Evolutionary conservation across 2,113 vertebrate genomes (phyloP).

Genomic region (Myodes glareolus): DNA sequence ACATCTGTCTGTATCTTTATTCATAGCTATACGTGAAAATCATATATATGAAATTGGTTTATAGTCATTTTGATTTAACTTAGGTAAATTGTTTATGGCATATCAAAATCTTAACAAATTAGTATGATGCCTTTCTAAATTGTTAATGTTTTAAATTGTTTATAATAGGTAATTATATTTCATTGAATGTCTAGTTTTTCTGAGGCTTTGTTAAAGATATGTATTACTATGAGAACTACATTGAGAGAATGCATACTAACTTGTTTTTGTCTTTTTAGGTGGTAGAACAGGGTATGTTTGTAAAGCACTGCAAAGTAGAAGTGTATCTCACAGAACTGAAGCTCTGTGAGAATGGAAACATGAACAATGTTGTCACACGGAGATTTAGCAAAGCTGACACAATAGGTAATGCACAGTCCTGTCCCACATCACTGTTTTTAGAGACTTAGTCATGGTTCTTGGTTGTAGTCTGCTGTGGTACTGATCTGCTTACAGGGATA

Average conservation of each 20-base stretch:
- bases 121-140: conserved; percentile 49
- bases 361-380: conserved; percentile 96
- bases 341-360: conserved; percentile 97
- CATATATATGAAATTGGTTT: not conserved
- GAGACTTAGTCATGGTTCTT: conserved; percentile 3
- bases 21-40: not conserved
- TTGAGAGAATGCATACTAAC: conserved; percentile 55
- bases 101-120: not conserved
- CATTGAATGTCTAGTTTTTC: conserved; percentile 36
- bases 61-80: conserved; percentile 33
- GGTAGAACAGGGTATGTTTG: conserved; percentile 99
- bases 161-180: conserved; percentile 25
- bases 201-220: conserved; percentile 23
- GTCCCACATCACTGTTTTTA: not conserved
- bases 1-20: conserved; percentile 42
- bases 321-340: conserved; percentile 99
- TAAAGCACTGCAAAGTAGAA: conserved; percentile 99
- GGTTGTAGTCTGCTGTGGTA: not conserved
- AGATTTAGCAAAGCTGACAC: conserved; percentile 99
- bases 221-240: not conserved
- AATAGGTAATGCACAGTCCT: conserved; percentile 90
- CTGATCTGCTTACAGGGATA: not conserved
- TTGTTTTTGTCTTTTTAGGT: conserved; percentile 87
- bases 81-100: conserved; percentile 31
- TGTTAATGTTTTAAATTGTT: conserved; percentile 52